Evolutionary conservation across 2,113 vertebrate species (phyloP), one percentile per base, ranked within the genome.

Genomic region (Phycodurus eques): DNA sequence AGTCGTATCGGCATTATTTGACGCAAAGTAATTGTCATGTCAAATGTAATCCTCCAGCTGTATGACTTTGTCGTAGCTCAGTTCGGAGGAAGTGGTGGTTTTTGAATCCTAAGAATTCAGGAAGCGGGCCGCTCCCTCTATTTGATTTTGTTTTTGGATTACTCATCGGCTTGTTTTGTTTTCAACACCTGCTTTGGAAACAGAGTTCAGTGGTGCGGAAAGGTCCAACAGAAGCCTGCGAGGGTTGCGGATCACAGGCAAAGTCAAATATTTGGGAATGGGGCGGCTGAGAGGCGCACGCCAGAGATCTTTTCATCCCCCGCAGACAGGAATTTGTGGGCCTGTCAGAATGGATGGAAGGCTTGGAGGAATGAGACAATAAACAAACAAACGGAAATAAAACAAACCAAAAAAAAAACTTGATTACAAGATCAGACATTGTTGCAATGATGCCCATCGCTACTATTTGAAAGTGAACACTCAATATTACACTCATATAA

Each of bases 171-270:
- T 66, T 22, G 43, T 73, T 42, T 72, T 76, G 79, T 80, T 85
- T 90, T 82, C 88, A 89, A 90, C 87, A 82, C 83, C 85, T 88
- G 86, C 89, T 91, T 88, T 91, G 89, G 90, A 88, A 85, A 80
- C 78, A 81, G 78, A 91, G 85, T 88, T 89, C 88, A 88, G 83
- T 81, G 73, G 51, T 2, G 68, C 77, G 83, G 80, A 88, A 89
- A 89, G 87, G 84, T 86, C 87, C 85, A 80, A 78, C 88, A 88
- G 87, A 90, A 89, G 80, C 81, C 88, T 89, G 88, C 79, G 86
- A 88, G 86, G 86, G 81, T 77, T 75, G 62, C 27, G 57, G 88
- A 92, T 91, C 88, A 90, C 82, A 88, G 74, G 78, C 82, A 78
- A 78, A 91, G 84, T 90, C 90, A 91, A 90, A 92, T 91, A 88